Evolutionary conservation across 2,888 invertebrate species (phyloP).

Genomic region (Trichacis sp.): DNA sequence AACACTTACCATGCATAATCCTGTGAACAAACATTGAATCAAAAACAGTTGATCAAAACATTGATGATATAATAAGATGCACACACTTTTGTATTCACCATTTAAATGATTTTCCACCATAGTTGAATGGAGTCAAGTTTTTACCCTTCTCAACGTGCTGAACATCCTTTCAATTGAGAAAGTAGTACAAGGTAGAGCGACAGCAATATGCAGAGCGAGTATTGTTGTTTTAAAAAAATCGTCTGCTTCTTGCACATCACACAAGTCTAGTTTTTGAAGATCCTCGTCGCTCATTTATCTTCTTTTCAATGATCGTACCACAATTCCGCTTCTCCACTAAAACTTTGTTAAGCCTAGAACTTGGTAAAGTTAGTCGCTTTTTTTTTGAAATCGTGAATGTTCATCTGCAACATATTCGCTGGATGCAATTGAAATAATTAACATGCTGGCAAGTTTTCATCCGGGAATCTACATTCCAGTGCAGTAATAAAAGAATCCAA

Average conservation of each 20-base stretch:
- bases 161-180: background rate
- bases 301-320: too few relatives aligned
- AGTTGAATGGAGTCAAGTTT: background rate
- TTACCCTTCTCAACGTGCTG: background rate
- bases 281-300: too few relatives aligned
- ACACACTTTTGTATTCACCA: too few relatives aligned
- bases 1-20: too few relatives aligned
- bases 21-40: too few relatives aligned
- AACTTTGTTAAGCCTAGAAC: too few relatives aligned
- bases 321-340: too few relatives aligned
- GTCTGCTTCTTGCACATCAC: background rate
- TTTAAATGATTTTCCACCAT: background rate
- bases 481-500: slow-evolving; percentile 48
- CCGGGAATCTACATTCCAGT: slow-evolving; percentile 29
- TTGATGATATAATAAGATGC: too few relatives aligned
- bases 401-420: too few relatives aligned
- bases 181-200: background rate
- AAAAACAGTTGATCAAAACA: too few relatives aligned
- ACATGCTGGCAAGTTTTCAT: slow-evolving; percentile 29
- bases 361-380: too few relatives aligned
- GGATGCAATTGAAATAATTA: slow-evolving; percentile 10
- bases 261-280: background rate
- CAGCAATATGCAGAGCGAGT: background rate
- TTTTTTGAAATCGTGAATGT: too few relatives aligned
- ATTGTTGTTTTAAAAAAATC: background rate